Conservation (phyloP, 2,888 invertebrate species). For the Epiblema foenella region DNA sequence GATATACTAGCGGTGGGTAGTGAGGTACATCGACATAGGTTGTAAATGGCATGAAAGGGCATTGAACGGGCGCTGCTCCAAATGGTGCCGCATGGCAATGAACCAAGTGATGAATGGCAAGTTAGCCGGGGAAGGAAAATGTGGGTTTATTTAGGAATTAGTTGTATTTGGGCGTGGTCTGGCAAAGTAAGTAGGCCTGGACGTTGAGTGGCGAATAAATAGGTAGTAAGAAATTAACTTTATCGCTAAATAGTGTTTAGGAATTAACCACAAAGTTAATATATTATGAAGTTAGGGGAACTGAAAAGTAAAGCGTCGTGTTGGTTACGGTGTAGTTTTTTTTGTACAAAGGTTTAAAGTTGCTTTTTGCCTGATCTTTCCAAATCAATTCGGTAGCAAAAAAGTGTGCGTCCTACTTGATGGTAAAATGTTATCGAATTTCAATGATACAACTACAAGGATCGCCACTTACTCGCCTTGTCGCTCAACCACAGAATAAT, state of each 20-base stretch:
- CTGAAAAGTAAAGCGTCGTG: background rate
- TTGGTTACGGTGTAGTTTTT: no score
- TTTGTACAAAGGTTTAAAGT: no score
- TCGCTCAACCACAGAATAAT: no score
- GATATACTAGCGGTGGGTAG: background rate
- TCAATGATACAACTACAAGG: no score
- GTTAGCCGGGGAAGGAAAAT: background rate
- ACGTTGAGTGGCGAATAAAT: background rate
- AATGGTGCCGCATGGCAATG: constrained; percentile 24
- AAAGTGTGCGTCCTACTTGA: no score
- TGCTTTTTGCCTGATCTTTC: no score
- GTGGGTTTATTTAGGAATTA: constrained; percentile 9
- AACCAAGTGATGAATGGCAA: constrained; percentile 22
- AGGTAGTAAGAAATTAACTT: background rate
- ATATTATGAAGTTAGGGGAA: no score
- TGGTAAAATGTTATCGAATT: no score
- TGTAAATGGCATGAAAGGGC: background rate
- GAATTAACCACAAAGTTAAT: no score
- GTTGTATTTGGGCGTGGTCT: background rate
- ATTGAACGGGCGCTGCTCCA: constrained; percentile 3
- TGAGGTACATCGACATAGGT: background rate
- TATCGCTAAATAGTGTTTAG: background rate
- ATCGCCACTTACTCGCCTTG: no score
- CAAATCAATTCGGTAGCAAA: no score
- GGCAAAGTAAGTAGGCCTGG: background rate